These are phyloP conservation scores for Lophius americanus DNA, from an alignment of 2,797 vertebrate genomes.

Conservation along the genomic window DNA sequence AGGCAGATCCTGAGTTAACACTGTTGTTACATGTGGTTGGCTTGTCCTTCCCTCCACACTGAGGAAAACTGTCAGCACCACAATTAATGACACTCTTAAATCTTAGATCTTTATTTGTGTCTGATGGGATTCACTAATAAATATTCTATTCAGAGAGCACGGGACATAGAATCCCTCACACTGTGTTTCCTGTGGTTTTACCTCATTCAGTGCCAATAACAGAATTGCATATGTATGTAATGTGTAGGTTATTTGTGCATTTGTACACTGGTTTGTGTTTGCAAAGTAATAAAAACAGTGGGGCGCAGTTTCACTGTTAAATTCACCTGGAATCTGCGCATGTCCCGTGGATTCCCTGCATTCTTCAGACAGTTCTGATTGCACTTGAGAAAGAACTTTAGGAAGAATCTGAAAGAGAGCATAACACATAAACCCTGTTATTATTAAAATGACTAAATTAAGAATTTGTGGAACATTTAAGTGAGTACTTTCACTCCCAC, in stretches of 20 bases:
- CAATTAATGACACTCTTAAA: slow-evolving; percentile 82
- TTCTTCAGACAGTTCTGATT: slow-evolving; percentile 99
- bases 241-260: slow-evolving; percentile 36
- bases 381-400: slow-evolving; percentile 99
- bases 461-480: slow-evolving; percentile 19
- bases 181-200: slow-evolving; percentile 44
- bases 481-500: neutral
- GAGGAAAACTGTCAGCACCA: slow-evolving; percentile 77
- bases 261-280: slow-evolving; percentile 48
- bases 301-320: slow-evolving; percentile 49
- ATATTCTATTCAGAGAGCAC: slow-evolving; percentile 74
- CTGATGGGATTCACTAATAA: slow-evolving; percentile 81
- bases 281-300: slow-evolving; percentile 37
- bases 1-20: slow-evolving; percentile 81
- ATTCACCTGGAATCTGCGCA: slow-evolving; percentile 99
- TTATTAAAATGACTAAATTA: slow-evolving; percentile 6
- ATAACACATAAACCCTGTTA: slow-evolving; percentile 40
- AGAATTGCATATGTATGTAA: slow-evolving; percentile 67
- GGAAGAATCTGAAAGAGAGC: slow-evolving; percentile 94
- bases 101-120: slow-evolving; percentile 83
- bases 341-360: slow-evolving; percentile 99
- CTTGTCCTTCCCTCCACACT: slow-evolving; percentile 74
- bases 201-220: slow-evolving; percentile 68
- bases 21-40: slow-evolving; percentile 83
- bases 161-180: slow-evolving; percentile 66